phyloP scores from a whole-genome alignment of 2,113 vertebrate species.

The Gadus chalcogrammus region DNA sequence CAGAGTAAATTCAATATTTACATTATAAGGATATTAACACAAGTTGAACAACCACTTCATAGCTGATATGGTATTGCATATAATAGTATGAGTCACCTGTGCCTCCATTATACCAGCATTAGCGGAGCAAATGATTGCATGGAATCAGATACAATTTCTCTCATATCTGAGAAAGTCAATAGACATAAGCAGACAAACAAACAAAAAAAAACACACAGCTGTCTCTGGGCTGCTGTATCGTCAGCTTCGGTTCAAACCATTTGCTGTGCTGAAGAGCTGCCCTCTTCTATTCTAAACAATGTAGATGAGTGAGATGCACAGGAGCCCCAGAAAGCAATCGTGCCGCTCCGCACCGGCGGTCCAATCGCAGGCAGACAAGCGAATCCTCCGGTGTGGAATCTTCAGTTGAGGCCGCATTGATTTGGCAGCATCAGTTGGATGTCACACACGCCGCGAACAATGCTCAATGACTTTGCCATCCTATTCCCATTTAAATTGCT shows the following conservation, averaged over 20 bases:
- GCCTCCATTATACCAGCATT: too few relatives aligned
- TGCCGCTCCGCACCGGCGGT: constrained; percentile 72
- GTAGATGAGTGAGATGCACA: constrained; percentile 32
- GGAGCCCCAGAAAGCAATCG: constrained; percentile 58
- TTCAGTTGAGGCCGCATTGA: constrained; percentile 91
- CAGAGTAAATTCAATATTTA: too few relatives aligned
- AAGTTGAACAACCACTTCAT: too few relatives aligned
- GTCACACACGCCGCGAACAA: constrained; percentile 89
- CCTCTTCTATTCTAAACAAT: constrained; percentile 51
- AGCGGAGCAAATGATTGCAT: too few relatives aligned
- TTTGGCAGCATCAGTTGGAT: constrained; percentile 90
- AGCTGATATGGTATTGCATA: too few relatives aligned
- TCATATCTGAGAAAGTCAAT: too few relatives aligned
- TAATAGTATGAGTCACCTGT: not conserved
- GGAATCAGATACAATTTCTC: too few relatives aligned
- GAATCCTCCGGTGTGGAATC: constrained; percentile 95
- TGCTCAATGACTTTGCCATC: constrained; percentile 85
- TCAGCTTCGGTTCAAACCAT: constrained; percentile 31
- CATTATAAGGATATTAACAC: too few relatives aligned
- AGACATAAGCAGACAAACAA: too few relatives aligned
- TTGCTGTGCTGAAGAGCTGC: constrained; percentile 53
- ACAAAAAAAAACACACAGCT: not conserved
- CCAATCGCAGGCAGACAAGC: constrained; percentile 76
- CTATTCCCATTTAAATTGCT: constrained; percentile 99
- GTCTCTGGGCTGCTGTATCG: constrained; percentile 36